These are phyloP conservation scores for Aphaenogaster ashmeadi DNA, from an alignment of 1,140 invertebrate genomes.

Conservation along the genomic window DNA sequence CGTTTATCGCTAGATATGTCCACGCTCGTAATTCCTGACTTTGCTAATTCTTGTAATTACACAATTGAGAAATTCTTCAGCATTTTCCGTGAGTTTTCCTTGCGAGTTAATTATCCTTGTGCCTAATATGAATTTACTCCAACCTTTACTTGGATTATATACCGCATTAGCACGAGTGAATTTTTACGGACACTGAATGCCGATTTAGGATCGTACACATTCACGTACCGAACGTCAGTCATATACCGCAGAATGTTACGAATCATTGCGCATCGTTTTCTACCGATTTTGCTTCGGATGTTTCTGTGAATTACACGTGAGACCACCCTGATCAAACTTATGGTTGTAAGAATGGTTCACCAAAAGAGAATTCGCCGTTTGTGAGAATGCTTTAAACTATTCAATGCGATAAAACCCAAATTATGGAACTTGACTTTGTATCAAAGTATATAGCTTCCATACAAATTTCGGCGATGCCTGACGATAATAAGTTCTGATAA, in stretches of 20 bases:
- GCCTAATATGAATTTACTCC: conserved; percentile 43
- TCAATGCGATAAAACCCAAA: neutral
- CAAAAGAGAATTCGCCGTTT: neutral
- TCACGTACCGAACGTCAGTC: conserved; percentile 32
- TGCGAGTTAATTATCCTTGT: conserved; percentile 30
- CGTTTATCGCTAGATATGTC: neutral
- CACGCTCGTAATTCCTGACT: conserved; percentile 61
- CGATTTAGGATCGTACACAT: conserved; percentile 53
- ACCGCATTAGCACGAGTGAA: conserved; percentile 63
- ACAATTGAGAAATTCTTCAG: conserved; percentile 17
- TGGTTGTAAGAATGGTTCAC: conserved; percentile 30
- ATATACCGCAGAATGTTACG: conserved; percentile 42
- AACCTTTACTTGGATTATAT: conserved; percentile 18
- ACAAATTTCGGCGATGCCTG: conserved; percentile 3
- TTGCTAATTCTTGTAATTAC: neutral
- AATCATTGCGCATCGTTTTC: conserved; percentile 49
- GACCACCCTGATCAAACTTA: neutral
- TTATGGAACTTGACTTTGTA: conserved; percentile 19
- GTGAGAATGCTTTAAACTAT: neutral
- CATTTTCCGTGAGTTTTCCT: conserved; percentile 9
- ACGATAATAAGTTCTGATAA: conserved; percentile 40
- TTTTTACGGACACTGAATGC: conserved; percentile 63
- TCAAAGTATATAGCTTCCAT: conserved; percentile 17
- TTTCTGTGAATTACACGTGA: conserved; percentile 42
- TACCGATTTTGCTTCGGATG: conserved; percentile 58